A percentile compares a stretch with the other conserved stretches of the same genome.
phyloP scores from a whole-genome alignment of 1,140 invertebrate species.

The Hirudo medicinalis region DNA sequence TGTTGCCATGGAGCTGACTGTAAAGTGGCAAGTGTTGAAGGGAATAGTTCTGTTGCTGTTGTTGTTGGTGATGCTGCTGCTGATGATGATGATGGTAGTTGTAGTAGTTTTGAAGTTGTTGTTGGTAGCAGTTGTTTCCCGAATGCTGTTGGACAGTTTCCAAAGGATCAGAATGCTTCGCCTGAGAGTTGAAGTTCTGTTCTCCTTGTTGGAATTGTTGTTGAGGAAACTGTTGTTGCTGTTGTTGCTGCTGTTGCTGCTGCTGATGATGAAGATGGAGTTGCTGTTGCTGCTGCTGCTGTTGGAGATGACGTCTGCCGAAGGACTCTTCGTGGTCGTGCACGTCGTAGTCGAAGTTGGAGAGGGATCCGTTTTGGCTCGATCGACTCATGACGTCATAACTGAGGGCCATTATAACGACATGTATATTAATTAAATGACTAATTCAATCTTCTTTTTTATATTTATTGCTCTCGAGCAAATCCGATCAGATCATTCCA shows the following conservation, averaged over 20 bases:
- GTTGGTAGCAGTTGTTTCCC: neutral
- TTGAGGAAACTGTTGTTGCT: slow-evolving; percentile 6
- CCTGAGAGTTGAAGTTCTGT: neutral
- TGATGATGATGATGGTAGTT: neutral
- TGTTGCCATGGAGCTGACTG: neutral
- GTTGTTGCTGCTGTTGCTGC: slow-evolving; percentile 7
- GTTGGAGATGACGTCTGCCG: neutral
- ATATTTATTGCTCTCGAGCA: too few relatives aligned
- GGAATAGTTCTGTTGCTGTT: neutral
- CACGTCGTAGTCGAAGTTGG: too few relatives aligned
- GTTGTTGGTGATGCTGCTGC: neutral
- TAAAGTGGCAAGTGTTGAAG: too few relatives aligned
- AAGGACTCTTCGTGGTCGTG: too few relatives aligned
- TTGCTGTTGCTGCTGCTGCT: slow-evolving; percentile 9
- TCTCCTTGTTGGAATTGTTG: neutral
- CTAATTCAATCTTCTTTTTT: too few relatives aligned
- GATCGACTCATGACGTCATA: too few relatives aligned
- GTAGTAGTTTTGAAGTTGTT: slow-evolving; percentile 12
- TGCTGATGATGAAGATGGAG: slow-evolving; percentile 2
- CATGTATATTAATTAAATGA: too few relatives aligned
- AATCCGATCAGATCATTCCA: too few relatives aligned
- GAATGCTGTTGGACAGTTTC: neutral
- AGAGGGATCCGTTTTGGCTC: too few relatives aligned
- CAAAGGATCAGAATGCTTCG: neutral
- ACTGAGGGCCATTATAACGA: too few relatives aligned